A percentile compares a stretch with the other conserved stretches of the same genome.
Conservation (phyloP, 2,888 invertebrate genomes). For the Ethmia dodecea region DNA sequence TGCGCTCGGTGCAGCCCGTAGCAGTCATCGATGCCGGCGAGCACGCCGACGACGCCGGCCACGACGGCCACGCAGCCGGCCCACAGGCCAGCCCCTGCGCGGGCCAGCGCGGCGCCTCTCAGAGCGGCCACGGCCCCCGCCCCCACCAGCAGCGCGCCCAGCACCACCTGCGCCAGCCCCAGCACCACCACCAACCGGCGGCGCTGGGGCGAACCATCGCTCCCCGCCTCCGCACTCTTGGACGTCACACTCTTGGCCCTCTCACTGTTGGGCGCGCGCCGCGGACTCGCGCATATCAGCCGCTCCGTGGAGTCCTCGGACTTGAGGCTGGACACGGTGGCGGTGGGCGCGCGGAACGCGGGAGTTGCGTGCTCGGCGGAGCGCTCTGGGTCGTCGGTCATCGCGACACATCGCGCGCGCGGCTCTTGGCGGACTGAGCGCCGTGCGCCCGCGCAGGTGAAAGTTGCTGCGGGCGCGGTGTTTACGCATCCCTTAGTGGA, state of each 20-base stretch:
- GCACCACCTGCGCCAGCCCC: conserved; percentile 79
- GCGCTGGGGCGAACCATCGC: conserved; percentile 36
- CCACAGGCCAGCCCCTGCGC: conserved; percentile 82
- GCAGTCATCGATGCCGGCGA: conserved; percentile 78
- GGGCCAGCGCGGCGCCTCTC: conserved; percentile 76
- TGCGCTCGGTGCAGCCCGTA: conserved; percentile 55
- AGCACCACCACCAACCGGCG: conserved; percentile 66
- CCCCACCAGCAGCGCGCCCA: conserved; percentile 80
- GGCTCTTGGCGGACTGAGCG: conserved; percentile 13
- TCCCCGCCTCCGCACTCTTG: conserved; percentile 60
- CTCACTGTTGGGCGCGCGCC: conserved; percentile 46
- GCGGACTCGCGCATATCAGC: conserved; percentile 75
- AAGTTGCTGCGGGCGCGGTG: conserved; percentile 6
- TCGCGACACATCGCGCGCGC: conserved; percentile 22
- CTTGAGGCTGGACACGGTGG: conserved; percentile 67
- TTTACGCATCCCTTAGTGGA: not conserved
- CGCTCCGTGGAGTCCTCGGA: conserved; percentile 77
- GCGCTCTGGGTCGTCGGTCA: conserved; percentile 32
- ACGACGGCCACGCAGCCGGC: conserved; percentile 80
- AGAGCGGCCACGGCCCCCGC: conserved; percentile 81
- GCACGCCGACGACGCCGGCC: conserved; percentile 79
- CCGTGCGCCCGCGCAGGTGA: conserved; percentile 5
- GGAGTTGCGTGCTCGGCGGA: conserved; percentile 29
- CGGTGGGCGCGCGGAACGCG: conserved; percentile 40
- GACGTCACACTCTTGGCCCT: conserved; percentile 54